Evolutionary conservation across 2,888 invertebrate genomes (phyloP), one percentile per base, ranked within the genome.

Genomic region (Melipona beecheii): DNA sequence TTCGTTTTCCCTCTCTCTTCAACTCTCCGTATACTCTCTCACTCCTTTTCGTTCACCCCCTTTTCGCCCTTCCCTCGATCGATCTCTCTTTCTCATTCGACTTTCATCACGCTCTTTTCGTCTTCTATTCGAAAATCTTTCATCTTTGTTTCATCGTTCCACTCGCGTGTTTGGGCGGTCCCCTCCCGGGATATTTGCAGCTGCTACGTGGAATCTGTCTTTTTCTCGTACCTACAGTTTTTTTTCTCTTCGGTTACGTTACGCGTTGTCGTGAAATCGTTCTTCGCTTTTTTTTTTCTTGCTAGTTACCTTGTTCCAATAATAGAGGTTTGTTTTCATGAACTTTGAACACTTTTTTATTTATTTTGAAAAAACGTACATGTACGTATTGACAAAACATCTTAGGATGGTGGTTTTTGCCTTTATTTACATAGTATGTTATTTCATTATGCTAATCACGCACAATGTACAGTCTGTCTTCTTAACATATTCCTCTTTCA

Each of bases 101-200:
- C 58, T 75, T 62, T 50, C 27, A 27, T 73, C 73, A 60, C 24
- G 76, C 65, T 78, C 76, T 52, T 78, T 75, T 43, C 60, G 54
- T 75, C 77, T 50, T 60, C 68, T 43, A 24, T 72, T 77, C 52
- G 76, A 66, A 79, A 79, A 71, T 76, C 60, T 68, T 64, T 31
- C 73, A n/a, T 84, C 79, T 73, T 71, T 68, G 21, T 75, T 43
- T 17, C 36, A 17, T 60, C 24, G 36, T 73, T 69, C 69, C 21
- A 52, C 64, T 84, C 49, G 49, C 52, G n/a, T 75, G 73, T 71
- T 83, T 65, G 50, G 50, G 19, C 31, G 52, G 24, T 49, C n/a
- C 83, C 58, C 58, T 56, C 31, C 36, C 56, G 56, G 64, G 49
- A 84, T 64, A 79, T 76, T 74, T 70, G 79, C 84, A 85, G 79